Evolutionary conservation across 2,113 vertebrate species (phyloP), one percentile per base, ranked within the genome.

Genomic region (Hippolais icterina): DNA sequence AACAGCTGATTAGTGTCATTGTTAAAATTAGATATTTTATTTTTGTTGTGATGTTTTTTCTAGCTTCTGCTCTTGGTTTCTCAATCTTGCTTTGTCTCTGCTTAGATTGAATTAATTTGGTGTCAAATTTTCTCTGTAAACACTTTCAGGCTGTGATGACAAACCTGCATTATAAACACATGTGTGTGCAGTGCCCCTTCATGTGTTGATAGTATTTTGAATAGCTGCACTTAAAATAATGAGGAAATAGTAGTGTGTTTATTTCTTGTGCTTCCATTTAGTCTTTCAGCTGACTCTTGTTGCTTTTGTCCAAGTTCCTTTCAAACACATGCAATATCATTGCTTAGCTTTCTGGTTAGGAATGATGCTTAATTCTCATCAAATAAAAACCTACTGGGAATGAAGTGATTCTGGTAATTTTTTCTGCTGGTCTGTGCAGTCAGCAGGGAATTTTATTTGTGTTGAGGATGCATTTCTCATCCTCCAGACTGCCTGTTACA

Each of bases 81-180:
- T 66, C 85, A 93, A 27, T 81, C 37, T 80, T 2, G 18, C 71
- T 96, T 88, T 77, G 64, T 93, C 25, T 80, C 68, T 80, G 80
- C 59, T 75, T 93, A 44, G 75, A 83, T n/a, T 86, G 90, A 74
- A 83, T 90, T 79, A 80, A 65, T 78, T 68, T 85, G 66, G 70
- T 97, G 82, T 93, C 76, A 83, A 3, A 60, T 59, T 33, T 61
- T 88, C 54, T 61, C 75, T 81, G 78, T 87, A 93, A 95, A 90
- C 68, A 20, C 39, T 90, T 54, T 31, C 27, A 83, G 82, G 12
- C 42, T 71, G 83, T 41, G 91, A 54, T 90, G 90, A 91, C 68
- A 93, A 70, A 93, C 60, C 75, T 96, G 85, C n/a, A 16, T 91
- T 90, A 41, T n/a, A 74, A 90, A 60, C 68, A 65, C 33, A 23